Percentiles rank a stretch among this genome's conserved stretches.
Evolutionary conservation across 1,140 invertebrate species (phyloP).

Genomic region (Euwallacea fornicatus): DNA sequence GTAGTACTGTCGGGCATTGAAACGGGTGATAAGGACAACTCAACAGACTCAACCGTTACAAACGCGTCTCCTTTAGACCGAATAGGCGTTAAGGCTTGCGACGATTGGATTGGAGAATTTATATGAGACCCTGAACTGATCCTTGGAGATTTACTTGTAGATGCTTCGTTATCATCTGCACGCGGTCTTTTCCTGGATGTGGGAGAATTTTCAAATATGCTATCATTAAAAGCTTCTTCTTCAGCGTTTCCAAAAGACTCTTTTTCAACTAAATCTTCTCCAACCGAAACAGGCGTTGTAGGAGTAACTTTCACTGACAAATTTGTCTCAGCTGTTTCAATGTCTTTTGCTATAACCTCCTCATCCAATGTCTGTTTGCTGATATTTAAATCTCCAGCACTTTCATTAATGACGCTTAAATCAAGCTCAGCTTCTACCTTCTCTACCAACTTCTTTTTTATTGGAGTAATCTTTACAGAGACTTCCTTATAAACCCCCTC

Average conservation of each 20-base stretch:
- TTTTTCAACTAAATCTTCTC: no score
- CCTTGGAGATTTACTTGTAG: no score
- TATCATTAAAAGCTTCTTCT: conserved; percentile 1
- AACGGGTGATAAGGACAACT: no score
- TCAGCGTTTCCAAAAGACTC: neutral
- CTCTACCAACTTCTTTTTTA: conserved; percentile 23
- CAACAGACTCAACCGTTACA: no score
- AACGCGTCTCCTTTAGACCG: no score
- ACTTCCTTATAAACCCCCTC: conserved; percentile 10
- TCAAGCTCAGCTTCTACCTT: conserved; percentile 31
- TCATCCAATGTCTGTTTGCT: neutral
- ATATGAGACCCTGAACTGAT: no score
- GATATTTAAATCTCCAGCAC: conserved; percentile 7
- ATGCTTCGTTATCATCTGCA: no score
- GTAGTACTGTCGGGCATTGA: no score
- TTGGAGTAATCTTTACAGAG: conserved; percentile 12
- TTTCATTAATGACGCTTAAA: conserved; percentile 34
- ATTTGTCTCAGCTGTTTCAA: neutral
- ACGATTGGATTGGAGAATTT: no score
- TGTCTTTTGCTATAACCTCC: neutral
- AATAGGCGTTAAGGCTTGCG: no score
- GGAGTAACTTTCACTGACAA: no score
- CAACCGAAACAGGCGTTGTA: no score
- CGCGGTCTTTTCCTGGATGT: neutral
- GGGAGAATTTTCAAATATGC: neutral